Base-by-base conservation (phyloP, 2,113 vertebrate species). In the Aleadryas rufinucha region DNA sequence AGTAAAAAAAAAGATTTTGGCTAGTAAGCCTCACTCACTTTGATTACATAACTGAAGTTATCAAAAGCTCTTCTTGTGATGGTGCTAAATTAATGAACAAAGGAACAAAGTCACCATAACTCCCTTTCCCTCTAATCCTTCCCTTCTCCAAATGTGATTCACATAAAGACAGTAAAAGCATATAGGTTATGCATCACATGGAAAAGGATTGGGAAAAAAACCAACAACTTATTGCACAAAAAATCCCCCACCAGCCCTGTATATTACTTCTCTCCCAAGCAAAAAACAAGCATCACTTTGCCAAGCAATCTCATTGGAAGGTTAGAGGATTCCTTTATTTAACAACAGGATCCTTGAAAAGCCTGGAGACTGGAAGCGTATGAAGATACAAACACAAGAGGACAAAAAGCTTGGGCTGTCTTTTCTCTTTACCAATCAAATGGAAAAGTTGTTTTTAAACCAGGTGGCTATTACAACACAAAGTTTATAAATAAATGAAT, bases 401-500 rank as follows among this genome's bases (percentile, higher is more conserved):
- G 5, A 66, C 22, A 74, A 42, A 61, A 6, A 71, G 12, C 26
- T 50, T 7, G 1, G 13, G 11, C 16, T 87, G 54, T n/a, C 81
- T 91, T 66, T 84, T 82, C 33, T 90, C 92, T 70, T 75, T 56
- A 64, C 63, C 66, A 60, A 53, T 50, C 72, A 77, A 96, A 89
- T 45, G 26, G 87, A 77, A 95, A 96, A 77, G 33, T 41, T 75
- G 37, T 84, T 97, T 97, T 86, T 90, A 96, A 95, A 71, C 57
- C 57, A 60, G 65, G 84, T 97, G 93, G 61, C 90, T 96, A 95
- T 13, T 14, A 81, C 35, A 82, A 95, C 21, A 56, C 71, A 90
- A 94, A 93, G 66, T 96, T 97, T 85, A 96, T 83, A 93, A 97
- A 94, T 47, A 72, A 96, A 94, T 87, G 5, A 87, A 97, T 86